These are phyloP conservation scores for Prinia subflava DNA, from an alignment of 2,113 vertebrate genomes.

Conservation along the genomic window DNA sequence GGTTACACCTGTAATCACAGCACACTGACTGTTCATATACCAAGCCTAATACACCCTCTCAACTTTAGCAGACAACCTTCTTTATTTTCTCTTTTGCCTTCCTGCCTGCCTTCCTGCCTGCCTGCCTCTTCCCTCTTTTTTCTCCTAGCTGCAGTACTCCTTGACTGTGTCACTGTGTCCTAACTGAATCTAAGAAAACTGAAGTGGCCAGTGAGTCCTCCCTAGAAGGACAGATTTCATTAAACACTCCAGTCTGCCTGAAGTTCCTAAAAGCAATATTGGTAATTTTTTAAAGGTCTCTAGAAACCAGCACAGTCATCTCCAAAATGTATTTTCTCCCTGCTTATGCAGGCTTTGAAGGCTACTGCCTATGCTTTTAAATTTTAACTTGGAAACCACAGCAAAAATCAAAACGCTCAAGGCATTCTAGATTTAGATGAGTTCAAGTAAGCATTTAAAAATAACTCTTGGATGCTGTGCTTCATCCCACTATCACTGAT, in stretches of 20 bases:
- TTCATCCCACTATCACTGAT: not conserved
- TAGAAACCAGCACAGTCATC: not conserved
- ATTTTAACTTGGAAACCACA: not conserved
- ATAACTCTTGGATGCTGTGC: not conserved
- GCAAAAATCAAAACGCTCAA: not conserved
- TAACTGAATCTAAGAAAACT: not conserved
- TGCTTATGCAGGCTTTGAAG: not conserved
- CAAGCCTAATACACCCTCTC: not conserved
- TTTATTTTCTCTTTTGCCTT: not conserved
- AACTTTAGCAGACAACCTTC: not conserved
- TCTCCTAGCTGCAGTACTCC: not conserved
- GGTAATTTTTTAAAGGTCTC: not conserved
- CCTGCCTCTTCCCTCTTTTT: not conserved
- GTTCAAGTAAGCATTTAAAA: conserved; percentile 13
- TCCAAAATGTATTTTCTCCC: not conserved
- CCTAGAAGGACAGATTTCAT: not conserved
- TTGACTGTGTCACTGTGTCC: not conserved
- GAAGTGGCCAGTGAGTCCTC: not conserved
- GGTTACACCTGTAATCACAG: not conserved
- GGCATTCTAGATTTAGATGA: not conserved
- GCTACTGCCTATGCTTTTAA: not conserved
- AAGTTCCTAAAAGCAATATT: not conserved
- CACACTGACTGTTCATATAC: not conserved
- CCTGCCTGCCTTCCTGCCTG: not conserved
- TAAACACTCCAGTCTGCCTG: not conserved